These are phyloP conservation scores for Atta texana DNA, from an alignment of 1,140 invertebrate species.

Conservation along the genomic window DNA sequence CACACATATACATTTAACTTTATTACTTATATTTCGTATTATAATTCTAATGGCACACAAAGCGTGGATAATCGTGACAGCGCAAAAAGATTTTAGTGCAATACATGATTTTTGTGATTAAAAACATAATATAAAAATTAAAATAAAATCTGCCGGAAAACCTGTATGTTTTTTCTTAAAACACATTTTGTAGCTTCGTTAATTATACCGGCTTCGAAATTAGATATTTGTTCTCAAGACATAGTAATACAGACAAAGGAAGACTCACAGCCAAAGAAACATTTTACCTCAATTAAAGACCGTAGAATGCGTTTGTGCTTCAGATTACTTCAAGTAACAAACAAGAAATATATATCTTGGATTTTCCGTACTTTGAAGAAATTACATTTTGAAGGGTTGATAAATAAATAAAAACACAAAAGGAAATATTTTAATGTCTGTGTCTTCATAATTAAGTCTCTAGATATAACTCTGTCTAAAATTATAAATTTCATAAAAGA, in stretches of 20 bases:
- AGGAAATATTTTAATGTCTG: background rate
- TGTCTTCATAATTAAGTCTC: background rate
- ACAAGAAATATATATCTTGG: background rate
- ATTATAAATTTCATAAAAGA: slow-evolving; percentile 8
- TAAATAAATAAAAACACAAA: slow-evolving; percentile 8
- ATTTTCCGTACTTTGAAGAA: background rate
- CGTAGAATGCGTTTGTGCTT: background rate
- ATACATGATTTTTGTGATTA: background rate
- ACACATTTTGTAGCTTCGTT: background rate
- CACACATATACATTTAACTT: background rate
- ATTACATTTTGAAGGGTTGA: background rate
- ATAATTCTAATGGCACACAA: background rate
- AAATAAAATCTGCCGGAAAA: background rate
- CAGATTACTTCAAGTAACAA: background rate
- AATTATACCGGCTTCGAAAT: slow-evolving; percentile 1
- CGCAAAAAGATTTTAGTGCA: background rate
- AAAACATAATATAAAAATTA: background rate
- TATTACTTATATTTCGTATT: background rate
- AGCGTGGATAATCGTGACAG: background rate
- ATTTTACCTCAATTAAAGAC: slow-evolving; percentile 24
- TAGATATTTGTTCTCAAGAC: background rate
- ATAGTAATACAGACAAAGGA: no score
- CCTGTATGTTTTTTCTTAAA: background rate
- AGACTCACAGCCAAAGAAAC: background rate
- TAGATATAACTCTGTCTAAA: background rate